These are phyloP conservation scores for Gnatocerus cornutus DNA, from an alignment of 2,888 invertebrate genomes.

Conservation along the genomic window DNA sequence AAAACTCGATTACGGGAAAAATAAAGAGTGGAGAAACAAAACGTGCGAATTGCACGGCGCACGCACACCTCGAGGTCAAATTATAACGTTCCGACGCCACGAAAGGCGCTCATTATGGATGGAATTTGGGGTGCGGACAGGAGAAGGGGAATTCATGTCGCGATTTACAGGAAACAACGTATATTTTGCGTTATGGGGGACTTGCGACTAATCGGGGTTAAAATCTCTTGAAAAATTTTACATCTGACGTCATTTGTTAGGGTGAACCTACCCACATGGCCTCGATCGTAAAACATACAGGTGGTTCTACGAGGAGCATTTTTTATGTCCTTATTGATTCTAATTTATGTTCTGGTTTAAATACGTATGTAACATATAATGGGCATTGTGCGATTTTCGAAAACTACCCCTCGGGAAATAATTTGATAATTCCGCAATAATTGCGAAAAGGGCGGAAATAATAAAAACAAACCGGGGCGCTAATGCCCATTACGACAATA, in stretches of 20 bases:
- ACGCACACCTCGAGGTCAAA: slow-evolving; percentile 43
- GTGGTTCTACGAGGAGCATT: no score
- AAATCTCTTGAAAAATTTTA: no score
- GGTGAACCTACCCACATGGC: no score
- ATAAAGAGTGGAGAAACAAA: slow-evolving; percentile 34
- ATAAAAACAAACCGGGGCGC: slow-evolving; percentile 29
- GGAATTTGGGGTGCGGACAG: slow-evolving; percentile 3
- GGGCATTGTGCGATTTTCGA: background rate
- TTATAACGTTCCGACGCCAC: slow-evolving; percentile 47
- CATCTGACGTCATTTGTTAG: no score
- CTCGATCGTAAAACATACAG: no score
- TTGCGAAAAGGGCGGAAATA: slow-evolving; percentile 24
- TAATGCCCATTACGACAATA: slow-evolving; percentile 20
- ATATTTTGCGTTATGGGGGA: no score
- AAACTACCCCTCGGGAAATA: background rate
- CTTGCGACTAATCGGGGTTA: no score
- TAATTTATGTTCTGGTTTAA: no score
- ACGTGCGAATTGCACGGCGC: slow-evolving; percentile 44
- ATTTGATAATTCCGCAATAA: slow-evolving; percentile 8
- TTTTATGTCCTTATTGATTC: no score
- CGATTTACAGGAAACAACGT: no score
- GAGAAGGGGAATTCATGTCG: background rate
- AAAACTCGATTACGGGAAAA: slow-evolving; percentile 47
- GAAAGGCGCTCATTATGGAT: slow-evolving; percentile 49
- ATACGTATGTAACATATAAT: no score